Evolutionary conservation across 2,888 invertebrate genomes (phyloP).

Genomic region (Neoascia interrupta): DNA sequence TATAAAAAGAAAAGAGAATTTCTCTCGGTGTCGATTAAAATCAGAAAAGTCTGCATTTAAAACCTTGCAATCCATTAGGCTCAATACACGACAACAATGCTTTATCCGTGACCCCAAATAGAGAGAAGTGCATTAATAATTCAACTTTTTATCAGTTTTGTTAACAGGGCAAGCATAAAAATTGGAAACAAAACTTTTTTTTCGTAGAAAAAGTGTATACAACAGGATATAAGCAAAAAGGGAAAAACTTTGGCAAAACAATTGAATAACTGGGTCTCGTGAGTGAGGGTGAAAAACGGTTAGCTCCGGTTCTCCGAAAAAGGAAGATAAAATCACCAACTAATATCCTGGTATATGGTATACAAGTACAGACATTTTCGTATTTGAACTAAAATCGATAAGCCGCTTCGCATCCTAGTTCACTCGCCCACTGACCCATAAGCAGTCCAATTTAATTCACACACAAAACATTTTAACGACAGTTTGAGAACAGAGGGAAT

Average conservation of each 20-base stretch:
- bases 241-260: constrained; percentile 19
- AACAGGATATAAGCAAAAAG: constrained; percentile 14
- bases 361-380: no score
- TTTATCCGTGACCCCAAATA: constrained; percentile 38
- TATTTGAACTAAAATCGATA: constrained; percentile 42
- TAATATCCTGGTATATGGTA: constrained; percentile 47
- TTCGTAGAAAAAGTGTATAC: constrained; percentile 4
- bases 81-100: constrained; percentile 20
- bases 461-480: constrained; percentile 69
- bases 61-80: constrained; percentile 42
- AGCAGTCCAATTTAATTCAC: constrained; percentile 62
- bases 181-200: background rate
- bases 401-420: constrained; percentile 7
- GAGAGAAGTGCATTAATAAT: constrained; percentile 48
- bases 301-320: constrained; percentile 10
- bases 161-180: constrained; percentile 37
- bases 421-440: background rate
- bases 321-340: constrained; percentile 56
- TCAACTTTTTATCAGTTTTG: constrained; percentile 61
- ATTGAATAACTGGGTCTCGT: constrained; percentile 1
- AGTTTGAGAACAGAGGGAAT: constrained; percentile 69
- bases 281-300: background rate
- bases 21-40: no score
- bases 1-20: no score
- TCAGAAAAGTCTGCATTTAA: no score